Evolutionary conservation across 2,797 vertebrate species (phyloP), one percentile per base, ranked within the genome.

Genomic region (Lutjanus argentimaculatus): DNA sequence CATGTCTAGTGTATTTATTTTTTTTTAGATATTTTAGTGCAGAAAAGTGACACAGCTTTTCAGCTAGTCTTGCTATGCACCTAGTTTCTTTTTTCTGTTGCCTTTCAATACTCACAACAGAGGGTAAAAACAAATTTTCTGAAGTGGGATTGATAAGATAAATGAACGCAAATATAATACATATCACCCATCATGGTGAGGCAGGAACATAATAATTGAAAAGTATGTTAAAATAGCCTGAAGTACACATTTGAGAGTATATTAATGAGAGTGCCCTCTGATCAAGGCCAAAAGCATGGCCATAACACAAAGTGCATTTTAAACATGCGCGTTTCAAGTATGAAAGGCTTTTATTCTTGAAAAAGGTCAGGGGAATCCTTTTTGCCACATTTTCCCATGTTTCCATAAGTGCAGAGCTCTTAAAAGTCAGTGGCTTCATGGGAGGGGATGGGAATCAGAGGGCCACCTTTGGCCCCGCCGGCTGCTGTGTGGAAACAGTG

Each of bases 401-500:
- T 86, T 82, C 21, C 49, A 40, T 52, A 61, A 65, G 14, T 67
- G 56, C 57, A 61, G 49, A 52, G 40, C 22, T 7, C 59, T 65
- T 59, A 42, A 53, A 64, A 82, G 56, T 57, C 63, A 15, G 71
- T 7, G 25, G 64, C 79, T 82, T 72, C n/a, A 66, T 65, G 57
- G 79, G 79, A 83, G 71, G 59, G 79, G 75, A 16, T 67, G 77
- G 71, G 85, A 85, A 92, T 81, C 84, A 64, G 77, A 88, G 58
- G 71, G 65, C 75, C 83, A 91, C 89, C 88, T 89, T 81, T 91
- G 86, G 52, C 88, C 85, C 75, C 3, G 16, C 17, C 4, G 62
- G 85, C 82, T 80, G 80, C 89, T 70, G 86, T 87, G 77, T 92
- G 92, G 90, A 95, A 95, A 93, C 89, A 15, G 88, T 85, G 68